Percentiles rank a stretch among this genome's conserved stretches.
Evolutionary conservation across 2,113 vertebrate species (phyloP).

Genomic region (Laticauda laticaudata): DNA sequence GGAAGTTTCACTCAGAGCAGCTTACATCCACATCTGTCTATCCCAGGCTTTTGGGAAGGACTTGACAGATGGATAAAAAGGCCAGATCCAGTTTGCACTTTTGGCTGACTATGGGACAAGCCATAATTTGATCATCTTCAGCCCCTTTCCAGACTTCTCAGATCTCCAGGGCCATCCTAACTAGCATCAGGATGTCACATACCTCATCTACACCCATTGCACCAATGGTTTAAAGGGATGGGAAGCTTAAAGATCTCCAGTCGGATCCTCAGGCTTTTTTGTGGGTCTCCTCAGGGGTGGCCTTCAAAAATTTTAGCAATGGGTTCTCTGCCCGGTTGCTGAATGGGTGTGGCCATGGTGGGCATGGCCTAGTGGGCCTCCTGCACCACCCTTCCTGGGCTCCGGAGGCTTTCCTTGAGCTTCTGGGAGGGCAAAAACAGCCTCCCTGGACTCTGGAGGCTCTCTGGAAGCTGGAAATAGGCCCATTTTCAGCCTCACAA

Average conservation of each 20-base stretch:
- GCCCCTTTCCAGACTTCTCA: not conserved
- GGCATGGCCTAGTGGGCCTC: too few species aligned
- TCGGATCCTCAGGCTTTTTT: not conserved
- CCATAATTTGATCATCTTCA: not conserved
- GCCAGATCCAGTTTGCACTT: not conserved
- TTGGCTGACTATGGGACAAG: not conserved
- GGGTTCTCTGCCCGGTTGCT: too few species aligned
- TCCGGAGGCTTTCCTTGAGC: too few species aligned
- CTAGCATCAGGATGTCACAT: not conserved
- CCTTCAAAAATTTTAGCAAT: too few species aligned
- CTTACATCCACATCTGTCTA: not conserved
- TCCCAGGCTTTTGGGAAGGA: not conserved
- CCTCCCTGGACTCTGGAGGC: too few species aligned
- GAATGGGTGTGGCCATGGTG: too few species aligned
- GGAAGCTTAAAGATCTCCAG: not conserved
- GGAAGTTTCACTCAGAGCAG: too few species aligned
- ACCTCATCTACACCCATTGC: not conserved
- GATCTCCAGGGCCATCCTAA: not conserved
- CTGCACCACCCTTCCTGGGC: too few species aligned
- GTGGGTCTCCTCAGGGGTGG: not conserved
- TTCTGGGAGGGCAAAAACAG: too few species aligned
- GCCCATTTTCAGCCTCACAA: too few species aligned
- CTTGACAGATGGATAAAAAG: not conserved
- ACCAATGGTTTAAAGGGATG: not conserved
- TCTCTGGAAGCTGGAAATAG: too few species aligned